Conservation (phyloP, 2,797 vertebrate species). For the Typhlichthys subterraneus region DNA sequence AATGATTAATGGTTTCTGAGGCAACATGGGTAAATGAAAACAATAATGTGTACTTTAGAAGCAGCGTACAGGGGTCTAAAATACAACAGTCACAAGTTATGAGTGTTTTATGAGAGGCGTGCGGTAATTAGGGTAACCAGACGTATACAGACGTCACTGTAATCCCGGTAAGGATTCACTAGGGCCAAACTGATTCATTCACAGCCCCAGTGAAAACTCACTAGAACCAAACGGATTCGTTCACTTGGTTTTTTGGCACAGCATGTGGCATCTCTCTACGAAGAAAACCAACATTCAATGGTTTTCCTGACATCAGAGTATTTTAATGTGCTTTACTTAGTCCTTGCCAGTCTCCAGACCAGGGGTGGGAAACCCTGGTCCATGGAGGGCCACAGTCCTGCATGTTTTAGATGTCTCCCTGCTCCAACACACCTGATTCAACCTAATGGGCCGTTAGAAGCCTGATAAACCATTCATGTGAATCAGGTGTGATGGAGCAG, state of each 20-base stretch:
- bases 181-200: conserved; percentile 23
- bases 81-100: neutral
- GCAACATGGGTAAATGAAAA: neutral
- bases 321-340: conserved; percentile 47
- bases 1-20: neutral
- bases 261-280: conserved; percentile 54
- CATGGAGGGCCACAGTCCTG: too few relatives aligned
- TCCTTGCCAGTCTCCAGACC: conserved; percentile 22
- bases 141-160: conserved; percentile 15
- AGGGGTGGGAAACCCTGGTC: too few relatives aligned
- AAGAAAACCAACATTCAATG: conserved; percentile 22
- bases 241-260: conserved; percentile 73
- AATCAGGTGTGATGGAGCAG: too few relatives aligned
- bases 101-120: conserved; percentile 4
- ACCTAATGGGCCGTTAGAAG: too few relatives aligned
- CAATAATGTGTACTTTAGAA: conserved; percentile 7
- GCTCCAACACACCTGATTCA: too few relatives aligned
- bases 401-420: too few relatives aligned
- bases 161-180: conserved; percentile 26
- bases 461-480: too few relatives aligned
- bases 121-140: conserved; percentile 23
- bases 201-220: conserved; percentile 21
- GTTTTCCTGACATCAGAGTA: conserved; percentile 50
- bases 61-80: conserved; percentile 12
- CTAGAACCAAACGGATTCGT: conserved; percentile 18